Evolutionary conservation across 2,113 vertebrate species (phyloP).

Genomic region (Nothobranchius furzeri): DNA sequence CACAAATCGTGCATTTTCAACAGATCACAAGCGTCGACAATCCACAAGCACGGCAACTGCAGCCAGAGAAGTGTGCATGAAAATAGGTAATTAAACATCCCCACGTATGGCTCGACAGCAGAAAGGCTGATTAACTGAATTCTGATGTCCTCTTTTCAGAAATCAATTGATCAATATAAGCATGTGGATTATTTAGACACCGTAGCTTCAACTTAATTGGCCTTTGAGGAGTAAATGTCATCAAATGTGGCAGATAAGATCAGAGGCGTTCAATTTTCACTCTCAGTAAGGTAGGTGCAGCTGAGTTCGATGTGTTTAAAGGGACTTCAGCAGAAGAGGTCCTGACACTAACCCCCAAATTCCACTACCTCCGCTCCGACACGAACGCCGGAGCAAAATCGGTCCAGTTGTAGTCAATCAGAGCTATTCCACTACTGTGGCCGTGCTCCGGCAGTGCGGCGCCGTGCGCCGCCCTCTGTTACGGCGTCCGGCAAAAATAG

Average conservation of each 20-base stretch:
- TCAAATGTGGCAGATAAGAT: constrained; percentile 53
- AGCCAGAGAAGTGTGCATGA: constrained; percentile 47
- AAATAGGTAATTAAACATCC: constrained; percentile 63
- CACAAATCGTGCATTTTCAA: constrained; percentile 25
- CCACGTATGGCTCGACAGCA: constrained; percentile 40
- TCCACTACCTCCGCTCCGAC: no score
- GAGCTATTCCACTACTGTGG: no score
- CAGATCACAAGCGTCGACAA: constrained; percentile 31
- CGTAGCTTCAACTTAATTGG: constrained; percentile 52
- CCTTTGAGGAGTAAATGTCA: constrained; percentile 64
- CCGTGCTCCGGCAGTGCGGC: no score
- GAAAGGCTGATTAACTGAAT: constrained; percentile 43
- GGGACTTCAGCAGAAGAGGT: constrained; percentile 39
- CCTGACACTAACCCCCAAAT: no score
- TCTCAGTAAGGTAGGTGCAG: constrained; percentile 23
- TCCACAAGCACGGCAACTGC: neutral
- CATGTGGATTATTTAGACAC: constrained; percentile 63
- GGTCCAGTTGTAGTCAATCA: no score
- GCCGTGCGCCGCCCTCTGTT: no score
- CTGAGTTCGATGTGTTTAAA: constrained; percentile 30
- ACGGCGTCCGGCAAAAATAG: no score
- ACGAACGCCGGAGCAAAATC: no score
- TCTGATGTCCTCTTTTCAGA: constrained; percentile 44
- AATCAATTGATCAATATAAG: constrained; percentile 68
- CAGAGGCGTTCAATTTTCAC: constrained; percentile 42